Conservation (phyloP, 2,797 vertebrate genomes). For the Anguilla pacifica region DNA sequence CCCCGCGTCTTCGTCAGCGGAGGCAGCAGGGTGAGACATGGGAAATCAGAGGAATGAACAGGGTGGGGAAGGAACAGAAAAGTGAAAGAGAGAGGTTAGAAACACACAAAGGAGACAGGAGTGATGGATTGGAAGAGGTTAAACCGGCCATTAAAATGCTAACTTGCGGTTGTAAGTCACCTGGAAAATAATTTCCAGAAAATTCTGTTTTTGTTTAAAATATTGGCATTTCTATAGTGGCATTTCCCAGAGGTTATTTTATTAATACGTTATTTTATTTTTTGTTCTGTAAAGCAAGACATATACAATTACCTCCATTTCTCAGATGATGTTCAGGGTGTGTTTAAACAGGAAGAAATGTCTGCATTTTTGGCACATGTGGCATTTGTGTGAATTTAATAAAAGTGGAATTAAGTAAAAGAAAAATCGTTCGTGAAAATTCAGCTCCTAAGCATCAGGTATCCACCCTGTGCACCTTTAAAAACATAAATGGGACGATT, state of each 20-base stretch:
- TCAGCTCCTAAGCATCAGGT: not conserved
- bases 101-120: not conserved
- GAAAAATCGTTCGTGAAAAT: not conserved
- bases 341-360: constrained; percentile 37
- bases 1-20: not conserved
- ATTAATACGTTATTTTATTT: constrained; percentile 35
- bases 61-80: not conserved
- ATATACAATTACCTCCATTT: constrained; percentile 58
- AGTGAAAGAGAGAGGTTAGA: not conserved
- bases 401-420: constrained; percentile 53
- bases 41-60: constrained; percentile 1
- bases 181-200: not conserved
- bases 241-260: constrained; percentile 45
- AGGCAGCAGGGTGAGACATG: not conserved
- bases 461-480: constrained; percentile 9
- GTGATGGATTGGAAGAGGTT: not conserved
- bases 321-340: not conserved
- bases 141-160: not conserved
- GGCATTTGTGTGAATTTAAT: constrained; percentile 54
- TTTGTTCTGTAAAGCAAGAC: constrained; percentile 62
- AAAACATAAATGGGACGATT: constrained; percentile 1
- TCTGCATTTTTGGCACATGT: constrained; percentile 48
- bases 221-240: too few species aligned
- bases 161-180: not conserved
- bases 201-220: constrained; percentile 2